Percentiles rank a stretch among this genome's conserved stretches.
Evolutionary conservation across 2,797 vertebrate species (phyloP).

Genomic region (Coranthus polyacanthus): DNA sequence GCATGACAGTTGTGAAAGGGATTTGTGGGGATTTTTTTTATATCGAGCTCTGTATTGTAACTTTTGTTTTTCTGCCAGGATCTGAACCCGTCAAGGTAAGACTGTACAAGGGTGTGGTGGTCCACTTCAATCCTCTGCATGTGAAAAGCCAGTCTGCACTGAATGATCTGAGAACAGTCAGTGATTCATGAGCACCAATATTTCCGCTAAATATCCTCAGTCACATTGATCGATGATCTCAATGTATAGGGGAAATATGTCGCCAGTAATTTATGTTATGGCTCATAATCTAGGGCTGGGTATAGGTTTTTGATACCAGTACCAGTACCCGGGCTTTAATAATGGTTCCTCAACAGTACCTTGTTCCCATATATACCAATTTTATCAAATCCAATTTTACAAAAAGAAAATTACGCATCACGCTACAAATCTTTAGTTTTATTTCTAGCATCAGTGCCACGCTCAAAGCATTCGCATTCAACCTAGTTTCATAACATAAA

Average conservation of each 20-base stretch:
- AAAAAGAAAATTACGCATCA: background rate
- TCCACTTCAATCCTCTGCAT: slow-evolving; percentile 71
- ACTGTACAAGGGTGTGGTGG: slow-evolving; percentile 62
- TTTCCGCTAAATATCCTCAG: slow-evolving; percentile 35
- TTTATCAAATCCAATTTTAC: too few relatives aligned
- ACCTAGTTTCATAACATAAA: too few relatives aligned
- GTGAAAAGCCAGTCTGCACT: slow-evolving; percentile 62
- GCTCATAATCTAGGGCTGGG: background rate
- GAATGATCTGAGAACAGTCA: slow-evolving; percentile 42
- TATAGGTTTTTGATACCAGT: too few relatives aligned
- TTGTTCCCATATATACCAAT: too few relatives aligned
- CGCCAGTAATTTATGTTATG: slow-evolving; percentile 17
- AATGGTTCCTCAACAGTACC: too few relatives aligned
- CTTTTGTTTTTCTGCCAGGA: slow-evolving; percentile 80
- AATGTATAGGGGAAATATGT: slow-evolving; percentile 20
- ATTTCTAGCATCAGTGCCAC: background rate
- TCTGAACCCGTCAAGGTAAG: slow-evolving; percentile 82
- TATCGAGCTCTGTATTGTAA: slow-evolving; percentile 70
- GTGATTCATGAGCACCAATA: slow-evolving; percentile 52
- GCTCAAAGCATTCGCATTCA: too few relatives aligned
- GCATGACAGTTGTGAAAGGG: slow-evolving; percentile 60
- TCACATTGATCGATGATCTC: slow-evolving; percentile 22
- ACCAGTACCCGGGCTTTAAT: too few relatives aligned
- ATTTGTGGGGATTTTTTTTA: slow-evolving; percentile 44
- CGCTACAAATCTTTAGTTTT: slow-evolving; percentile 2